These are phyloP conservation scores for Drosophila infuscata DNA, from an alignment of 2,888 invertebrate species.

Conservation along the genomic window DNA sequence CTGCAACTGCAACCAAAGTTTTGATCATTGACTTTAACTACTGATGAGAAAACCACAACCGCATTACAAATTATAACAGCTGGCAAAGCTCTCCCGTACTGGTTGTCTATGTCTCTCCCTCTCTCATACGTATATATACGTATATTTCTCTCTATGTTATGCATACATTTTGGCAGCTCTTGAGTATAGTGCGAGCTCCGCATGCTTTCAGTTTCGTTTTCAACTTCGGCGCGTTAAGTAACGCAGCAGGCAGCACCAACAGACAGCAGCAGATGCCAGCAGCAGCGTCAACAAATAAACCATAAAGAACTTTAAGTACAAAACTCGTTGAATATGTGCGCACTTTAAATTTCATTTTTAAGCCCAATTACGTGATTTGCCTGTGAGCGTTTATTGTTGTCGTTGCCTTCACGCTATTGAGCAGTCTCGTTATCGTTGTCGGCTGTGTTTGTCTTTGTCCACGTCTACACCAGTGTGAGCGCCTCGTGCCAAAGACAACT, in stretches of 20 bases:
- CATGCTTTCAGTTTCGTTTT: constrained; percentile 82
- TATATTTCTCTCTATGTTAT: constrained; percentile 20
- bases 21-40: constrained; percentile 29
- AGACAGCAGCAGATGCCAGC: constrained; percentile 22
- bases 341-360: constrained; percentile 45
- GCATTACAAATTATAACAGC: constrained; percentile 45
- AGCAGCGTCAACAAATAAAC: constrained; percentile 19
- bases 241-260: neutral
- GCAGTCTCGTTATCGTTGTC: constrained; percentile 18
- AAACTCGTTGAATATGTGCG: constrained; percentile 37
- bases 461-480: constrained; percentile 17
- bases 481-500: constrained; percentile 57
- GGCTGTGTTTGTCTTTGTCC: constrained; percentile 4
- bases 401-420: constrained; percentile 42
- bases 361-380: constrained; percentile 70
- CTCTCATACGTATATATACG: constrained; percentile 7
- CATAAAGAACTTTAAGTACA: constrained; percentile 17
- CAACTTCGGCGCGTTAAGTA: constrained; percentile 71
- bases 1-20: constrained; percentile 30
- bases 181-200: constrained; percentile 38
- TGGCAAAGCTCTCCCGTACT: constrained; percentile 27
- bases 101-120: constrained; percentile 11
- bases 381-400: constrained; percentile 17
- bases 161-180: constrained; percentile 57
- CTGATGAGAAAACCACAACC: constrained; percentile 20